Evolutionary conservation across 2,797 vertebrate genomes (phyloP), one percentile per base, ranked within the genome.

Genomic region (Trichosurus vulpecula): DNA sequence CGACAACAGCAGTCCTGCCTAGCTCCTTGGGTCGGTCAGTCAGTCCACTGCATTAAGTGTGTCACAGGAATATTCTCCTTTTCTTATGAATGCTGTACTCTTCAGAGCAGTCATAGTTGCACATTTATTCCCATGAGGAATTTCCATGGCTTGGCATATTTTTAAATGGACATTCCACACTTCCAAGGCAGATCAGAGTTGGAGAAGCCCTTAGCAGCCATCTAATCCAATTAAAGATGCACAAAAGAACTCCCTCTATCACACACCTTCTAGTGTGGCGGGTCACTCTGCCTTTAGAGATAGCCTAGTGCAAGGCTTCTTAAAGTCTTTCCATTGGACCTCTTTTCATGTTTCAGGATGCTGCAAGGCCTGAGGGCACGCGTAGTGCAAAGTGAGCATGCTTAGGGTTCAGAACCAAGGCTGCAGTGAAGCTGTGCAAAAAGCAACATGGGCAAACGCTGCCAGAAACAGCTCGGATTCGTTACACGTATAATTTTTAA

Each of bases 121-220:
- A 47, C 27, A 14, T 19, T 41, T 11, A 91, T 30, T n/a, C 52
- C 31, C 93, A 4, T 0, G 9, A 93, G 8, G 29, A 47, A 81
- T 41, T n/a, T 52, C 54, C 87, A 35, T 13, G 57, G 81, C 61
- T 51, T 52, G 74, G 81, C 52, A 54, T 11, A 0, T 22, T 27
- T n/a, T 5, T 41, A 25, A 12, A 2, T 6, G 47, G 0, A 13
- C 31, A n/a, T 47, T 4, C 19, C 11, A 22, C 0, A 53, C 25
- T 56, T 52, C 90, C 25, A 19, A 66, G 41, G 57, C 8, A 81
- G 41, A 81, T 41, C 41, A 47, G 74, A 81, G 22, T 9, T 47
- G n/a, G 41, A 81, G 66, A 47, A 27, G 74, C 19, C 61, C 8
- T 81, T 81, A 81, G 41, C 74, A 81, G 19, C 8, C 6, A 11